These are phyloP conservation scores for Salticus scenicus DNA, from an alignment of 2,888 invertebrate species.

Conservation along the genomic window DNA sequence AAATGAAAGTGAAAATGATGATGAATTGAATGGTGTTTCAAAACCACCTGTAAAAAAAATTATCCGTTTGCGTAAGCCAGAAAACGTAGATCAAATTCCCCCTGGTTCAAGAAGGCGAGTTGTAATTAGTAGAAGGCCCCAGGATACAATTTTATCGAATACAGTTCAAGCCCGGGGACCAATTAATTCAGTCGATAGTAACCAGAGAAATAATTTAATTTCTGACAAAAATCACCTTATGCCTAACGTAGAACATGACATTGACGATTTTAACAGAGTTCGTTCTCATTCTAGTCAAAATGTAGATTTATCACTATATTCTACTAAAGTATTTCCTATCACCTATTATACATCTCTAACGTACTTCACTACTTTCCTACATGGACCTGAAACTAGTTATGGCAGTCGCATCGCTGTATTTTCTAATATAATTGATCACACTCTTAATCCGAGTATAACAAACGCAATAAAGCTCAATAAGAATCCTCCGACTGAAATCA, in stretches of 20 bases:
- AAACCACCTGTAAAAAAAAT: constrained; percentile 58
- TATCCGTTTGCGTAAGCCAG: constrained; percentile 55
- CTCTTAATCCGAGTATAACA: constrained; percentile 64
- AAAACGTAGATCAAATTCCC: constrained; percentile 21
- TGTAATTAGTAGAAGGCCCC: constrained; percentile 49
- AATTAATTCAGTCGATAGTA: constrained; percentile 7
- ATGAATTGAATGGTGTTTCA: not conserved
- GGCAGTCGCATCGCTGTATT: constrained; percentile 70
- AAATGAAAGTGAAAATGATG: not conserved
- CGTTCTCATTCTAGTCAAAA: not conserved
- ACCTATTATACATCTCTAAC: constrained; percentile 72
- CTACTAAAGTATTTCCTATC: constrained; percentile 67
- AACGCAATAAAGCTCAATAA: constrained; percentile 48
- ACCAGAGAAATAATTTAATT: constrained; percentile 25
- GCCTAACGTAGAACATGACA: constrained; percentile 31
- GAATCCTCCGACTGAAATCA: constrained; percentile 40
- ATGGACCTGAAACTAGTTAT: constrained; percentile 71
- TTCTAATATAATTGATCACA: constrained; percentile 68
- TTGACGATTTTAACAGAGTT: constrained; percentile 39
- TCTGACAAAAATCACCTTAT: constrained; percentile 24
- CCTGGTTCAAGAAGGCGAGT: constrained; percentile 47
- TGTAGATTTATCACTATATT: not conserved
- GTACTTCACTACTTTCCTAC: constrained; percentile 72
- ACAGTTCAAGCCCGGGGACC: constrained; percentile 61
- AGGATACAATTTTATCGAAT: constrained; percentile 13